Base-by-base conservation (phyloP, 2,888 invertebrate species). In the Pachymerium ferrugineum region DNA sequence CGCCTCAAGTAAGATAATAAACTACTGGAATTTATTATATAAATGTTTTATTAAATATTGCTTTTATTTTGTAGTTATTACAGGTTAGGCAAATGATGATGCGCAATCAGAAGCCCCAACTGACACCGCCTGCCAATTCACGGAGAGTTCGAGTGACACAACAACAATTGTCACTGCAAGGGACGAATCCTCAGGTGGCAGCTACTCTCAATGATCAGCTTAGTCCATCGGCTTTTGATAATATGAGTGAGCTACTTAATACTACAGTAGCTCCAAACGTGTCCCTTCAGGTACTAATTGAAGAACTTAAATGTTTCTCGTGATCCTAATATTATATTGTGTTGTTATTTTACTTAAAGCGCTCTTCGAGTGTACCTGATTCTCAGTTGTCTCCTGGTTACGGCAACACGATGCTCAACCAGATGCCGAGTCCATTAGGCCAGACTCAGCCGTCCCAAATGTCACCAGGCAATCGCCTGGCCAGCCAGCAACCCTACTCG, bases 261-360 rank as follows among this genome's bases (percentile, higher is more conserved):
- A 90, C 90, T 79, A 90, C 90, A 70, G 92, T 93, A 76, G 93
- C 94, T 4, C 93, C 93, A 72, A 96, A 96, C 83, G 95, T 96
- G 73, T 89, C 94, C 76, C 86, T 95, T 77, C 90, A 92, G 82
- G 85, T 86, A 77, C 70, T n/a, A 71, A 16, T 33, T 14, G 70
- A 14, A 25, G 22, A 19, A 3, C 38, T 5, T 14, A 25, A 67
- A n/a, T 38, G 38, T 38, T n/a, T n/a, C 38, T 38, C 3, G n/a
- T 38, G 38, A 38, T 38, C n/a, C 2, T 47, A n/a, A n/a, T n/a
- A n/a, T n/a, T n/a, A n/a, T n/a, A n/a, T 35, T 8, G 8, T 35
- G 10, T 10, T 35, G 35, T 35, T 35, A 35, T 35, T 35, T 35
- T 14, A 35, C 5, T 68, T 77, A 33, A 79, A 85, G 85, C 84